A percentile compares a stretch with the other conserved stretches of the same genome.
These are phyloP conservation scores for Sitta carolinensis DNA, from an alignment of 2,797 vertebrate genomes.

Conservation along the genomic window DNA sequence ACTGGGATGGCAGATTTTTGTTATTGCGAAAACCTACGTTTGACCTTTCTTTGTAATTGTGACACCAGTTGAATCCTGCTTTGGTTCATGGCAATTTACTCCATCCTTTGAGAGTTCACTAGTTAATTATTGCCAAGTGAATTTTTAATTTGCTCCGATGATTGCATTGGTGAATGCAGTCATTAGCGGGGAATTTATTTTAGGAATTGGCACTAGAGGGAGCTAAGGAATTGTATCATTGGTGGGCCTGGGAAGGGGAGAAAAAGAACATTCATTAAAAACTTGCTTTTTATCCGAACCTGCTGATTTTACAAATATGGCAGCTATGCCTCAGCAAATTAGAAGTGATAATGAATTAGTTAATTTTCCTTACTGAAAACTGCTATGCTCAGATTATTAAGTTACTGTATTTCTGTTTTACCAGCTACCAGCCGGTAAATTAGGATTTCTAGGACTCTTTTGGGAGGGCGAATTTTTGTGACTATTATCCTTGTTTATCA, in stretches of 20 bases:
- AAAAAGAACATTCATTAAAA: conserved; percentile 80
- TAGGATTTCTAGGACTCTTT: conserved; percentile 79
- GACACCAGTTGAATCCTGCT: conserved; percentile 52
- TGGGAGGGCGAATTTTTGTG: conserved; percentile 69
- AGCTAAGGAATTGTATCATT: conserved; percentile 91
- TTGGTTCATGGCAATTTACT: conserved; percentile 59
- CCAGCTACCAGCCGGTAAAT: conserved; percentile 77
- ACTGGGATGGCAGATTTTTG: neutral
- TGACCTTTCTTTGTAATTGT: conserved; percentile 62
- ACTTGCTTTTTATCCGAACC: conserved; percentile 74
- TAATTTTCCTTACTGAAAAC: conserved; percentile 84
- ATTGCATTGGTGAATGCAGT: conserved; percentile 62
- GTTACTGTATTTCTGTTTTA: conserved; percentile 80
- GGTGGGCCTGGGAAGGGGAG: conserved; percentile 48
- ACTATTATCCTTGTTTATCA: conserved; percentile 75
- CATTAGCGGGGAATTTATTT: conserved; percentile 73
- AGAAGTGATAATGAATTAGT: conserved; percentile 86
- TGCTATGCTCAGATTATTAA: conserved; percentile 83
- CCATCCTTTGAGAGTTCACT: conserved; percentile 65
- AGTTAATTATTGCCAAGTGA: conserved; percentile 78
- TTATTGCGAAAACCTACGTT: neutral
- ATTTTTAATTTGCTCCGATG: conserved; percentile 79
- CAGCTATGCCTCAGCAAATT: conserved; percentile 85
- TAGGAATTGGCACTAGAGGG: conserved; percentile 90
- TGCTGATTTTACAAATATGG: conserved; percentile 87